Evolutionary conservation across 2,888 invertebrate genomes (phyloP).

Genomic region (Molanna angustata): DNA sequence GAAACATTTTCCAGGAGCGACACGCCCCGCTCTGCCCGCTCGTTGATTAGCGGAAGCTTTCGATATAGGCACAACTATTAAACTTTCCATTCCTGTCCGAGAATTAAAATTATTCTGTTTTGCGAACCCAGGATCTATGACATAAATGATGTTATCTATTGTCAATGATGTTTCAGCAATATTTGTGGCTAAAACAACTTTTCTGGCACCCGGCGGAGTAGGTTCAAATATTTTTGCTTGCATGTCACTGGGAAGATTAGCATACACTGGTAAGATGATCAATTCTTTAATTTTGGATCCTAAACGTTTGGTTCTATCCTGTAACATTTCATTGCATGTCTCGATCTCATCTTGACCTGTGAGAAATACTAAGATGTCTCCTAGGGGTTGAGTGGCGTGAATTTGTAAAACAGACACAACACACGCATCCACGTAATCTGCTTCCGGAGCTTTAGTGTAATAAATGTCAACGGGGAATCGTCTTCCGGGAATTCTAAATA

Average conservation of each 20-base stretch:
- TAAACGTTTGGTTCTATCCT: slow-evolving; percentile 87
- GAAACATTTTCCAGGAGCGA: slow-evolving; percentile 97
- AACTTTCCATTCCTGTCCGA: slow-evolving; percentile 96
- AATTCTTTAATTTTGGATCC: slow-evolving; percentile 93
- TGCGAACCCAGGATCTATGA: slow-evolving; percentile 99
- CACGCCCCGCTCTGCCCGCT: slow-evolving; percentile 93
- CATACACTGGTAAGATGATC: slow-evolving; percentile 93
- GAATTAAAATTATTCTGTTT: slow-evolving; percentile 99
- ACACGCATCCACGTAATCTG: slow-evolving; percentile 97
- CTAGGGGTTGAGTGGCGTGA: slow-evolving; percentile 94
- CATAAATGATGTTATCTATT: slow-evolving; percentile 98
- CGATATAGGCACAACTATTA: slow-evolving; percentile 98
- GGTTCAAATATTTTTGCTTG: slow-evolving; percentile 99
- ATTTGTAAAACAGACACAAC: slow-evolving; percentile 98
- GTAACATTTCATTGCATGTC: slow-evolving; percentile 82
- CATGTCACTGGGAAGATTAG: slow-evolving; percentile 97
- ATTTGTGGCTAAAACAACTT: slow-evolving; percentile 96
- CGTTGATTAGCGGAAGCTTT: slow-evolving; percentile 98
- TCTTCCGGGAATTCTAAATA: slow-evolving; percentile 96
- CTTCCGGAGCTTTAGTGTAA: slow-evolving; percentile 99
- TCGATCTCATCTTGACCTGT: slow-evolving; percentile 93
- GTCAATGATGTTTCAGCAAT: slow-evolving; percentile 99
- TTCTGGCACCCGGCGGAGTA: slow-evolving; percentile 93
- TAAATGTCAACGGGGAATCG: slow-evolving; percentile 98
- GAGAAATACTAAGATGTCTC: slow-evolving; percentile 94